phyloP scores from a whole-genome alignment of 2,797 vertebrate species.

The Brachyrhaphis roseni region DNA sequence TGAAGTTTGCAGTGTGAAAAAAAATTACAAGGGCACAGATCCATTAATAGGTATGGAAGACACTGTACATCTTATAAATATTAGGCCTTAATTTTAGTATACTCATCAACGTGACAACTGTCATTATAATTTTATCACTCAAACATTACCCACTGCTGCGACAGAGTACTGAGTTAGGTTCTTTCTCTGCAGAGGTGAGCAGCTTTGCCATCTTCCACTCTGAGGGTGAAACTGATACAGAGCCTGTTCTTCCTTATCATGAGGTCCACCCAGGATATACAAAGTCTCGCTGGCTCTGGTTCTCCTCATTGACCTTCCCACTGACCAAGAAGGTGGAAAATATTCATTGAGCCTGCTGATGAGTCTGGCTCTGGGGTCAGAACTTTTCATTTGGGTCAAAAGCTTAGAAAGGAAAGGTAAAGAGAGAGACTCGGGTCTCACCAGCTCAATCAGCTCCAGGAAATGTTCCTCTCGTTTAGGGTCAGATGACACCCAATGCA shows the following conservation, averaged over 20 bases:
- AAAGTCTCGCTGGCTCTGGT: constrained; percentile 82
- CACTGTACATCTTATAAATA: neutral
- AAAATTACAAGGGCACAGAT: neutral
- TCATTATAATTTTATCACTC: neutral
- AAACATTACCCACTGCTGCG: constrained; percentile 88
- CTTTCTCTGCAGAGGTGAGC: constrained; percentile 86
- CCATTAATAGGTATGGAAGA: neutral
- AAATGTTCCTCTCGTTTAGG: constrained; percentile 82
- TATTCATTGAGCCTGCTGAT: constrained; percentile 82
- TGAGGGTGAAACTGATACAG: constrained; percentile 86
- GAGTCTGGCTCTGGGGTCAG: constrained; percentile 80
- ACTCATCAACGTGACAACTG: neutral
- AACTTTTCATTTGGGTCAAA: constrained; percentile 77
- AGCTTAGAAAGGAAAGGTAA: constrained; percentile 84
- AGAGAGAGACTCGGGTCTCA: constrained; percentile 85
- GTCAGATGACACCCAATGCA: constrained; percentile 86
- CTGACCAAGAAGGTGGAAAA: constrained; percentile 83
- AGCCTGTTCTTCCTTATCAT: constrained; percentile 85
- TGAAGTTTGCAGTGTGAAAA: neutral
- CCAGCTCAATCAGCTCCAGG: constrained; percentile 82
- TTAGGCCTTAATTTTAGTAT: neutral
- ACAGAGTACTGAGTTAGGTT: constrained; percentile 90
- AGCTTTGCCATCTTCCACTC: constrained; percentile 84
- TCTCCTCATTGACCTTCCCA: constrained; percentile 61
- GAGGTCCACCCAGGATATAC: constrained; percentile 87